Percentiles rank a stretch among this genome's conserved stretches.
phyloP scores from a whole-genome alignment of 2,888 invertebrate species.

The Pristionchus mayeri region DNA sequence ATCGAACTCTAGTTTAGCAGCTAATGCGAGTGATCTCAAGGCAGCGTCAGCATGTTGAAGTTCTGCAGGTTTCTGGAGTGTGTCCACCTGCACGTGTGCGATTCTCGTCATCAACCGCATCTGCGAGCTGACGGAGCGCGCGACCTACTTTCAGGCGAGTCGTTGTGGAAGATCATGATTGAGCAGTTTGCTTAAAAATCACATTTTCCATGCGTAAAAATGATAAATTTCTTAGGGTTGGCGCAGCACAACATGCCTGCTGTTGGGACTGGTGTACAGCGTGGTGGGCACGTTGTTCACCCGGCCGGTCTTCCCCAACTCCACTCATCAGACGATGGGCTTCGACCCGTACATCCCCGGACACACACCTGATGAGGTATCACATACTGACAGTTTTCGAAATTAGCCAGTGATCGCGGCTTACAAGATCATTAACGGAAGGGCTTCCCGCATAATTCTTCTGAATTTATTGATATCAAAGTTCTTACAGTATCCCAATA shows the following conservation, averaged over 20 bases:
- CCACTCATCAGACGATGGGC: slow-evolving; percentile 2
- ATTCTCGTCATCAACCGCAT: slow-evolving; percentile 3
- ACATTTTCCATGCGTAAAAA: no score
- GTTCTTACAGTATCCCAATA: neutral
- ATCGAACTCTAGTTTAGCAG: no score
- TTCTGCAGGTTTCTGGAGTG: neutral
- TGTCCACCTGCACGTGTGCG: slow-evolving; percentile 7
- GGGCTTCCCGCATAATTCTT: neutral
- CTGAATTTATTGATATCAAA: neutral
- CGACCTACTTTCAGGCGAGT: neutral
- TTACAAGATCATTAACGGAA: neutral
- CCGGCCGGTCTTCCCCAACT: neutral
- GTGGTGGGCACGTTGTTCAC: neutral
- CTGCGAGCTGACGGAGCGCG: neutral
- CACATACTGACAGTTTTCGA: no score
- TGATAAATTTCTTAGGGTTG: neutral
- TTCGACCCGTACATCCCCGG: slow-evolving; percentile 19
- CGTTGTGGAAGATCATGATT: neutral
- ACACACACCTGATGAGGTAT: slow-evolving; percentile 6
- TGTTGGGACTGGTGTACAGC: neutral
- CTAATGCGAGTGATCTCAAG: no score
- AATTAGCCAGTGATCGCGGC: no score
- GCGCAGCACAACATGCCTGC: neutral
- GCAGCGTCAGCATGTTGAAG: neutral
- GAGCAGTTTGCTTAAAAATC: no score